Evolutionary conservation across 2,113 vertebrate genomes (phyloP).

Genomic region (Lontra canadensis): DNA sequence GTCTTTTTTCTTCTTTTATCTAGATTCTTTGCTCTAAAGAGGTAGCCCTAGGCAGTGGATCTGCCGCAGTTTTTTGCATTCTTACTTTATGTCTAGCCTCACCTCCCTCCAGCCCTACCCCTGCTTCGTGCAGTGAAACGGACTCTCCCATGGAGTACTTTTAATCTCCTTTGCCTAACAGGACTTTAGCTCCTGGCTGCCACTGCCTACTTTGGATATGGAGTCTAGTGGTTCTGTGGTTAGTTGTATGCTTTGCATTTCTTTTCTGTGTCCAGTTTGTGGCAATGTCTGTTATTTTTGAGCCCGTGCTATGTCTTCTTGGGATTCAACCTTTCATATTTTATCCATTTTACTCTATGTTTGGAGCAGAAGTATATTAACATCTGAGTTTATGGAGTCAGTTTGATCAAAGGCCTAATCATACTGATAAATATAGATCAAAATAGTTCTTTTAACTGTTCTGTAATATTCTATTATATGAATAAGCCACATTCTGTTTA

Average conservation of each 20-base stretch:
- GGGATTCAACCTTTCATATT: background rate
- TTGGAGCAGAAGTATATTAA: slow-evolving; percentile 12
- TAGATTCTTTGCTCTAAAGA: background rate
- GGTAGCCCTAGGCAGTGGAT: background rate
- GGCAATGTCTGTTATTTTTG: background rate
- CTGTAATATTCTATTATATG: background rate
- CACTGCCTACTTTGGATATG: background rate
- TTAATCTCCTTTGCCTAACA: background rate
- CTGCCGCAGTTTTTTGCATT: background rate
- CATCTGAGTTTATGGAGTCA: background rate
- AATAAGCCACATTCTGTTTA: background rate
- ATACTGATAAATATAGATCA: background rate
- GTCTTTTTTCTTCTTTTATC: background rate
- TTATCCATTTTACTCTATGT: background rate
- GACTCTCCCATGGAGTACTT: background rate
- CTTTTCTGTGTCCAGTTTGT: background rate
- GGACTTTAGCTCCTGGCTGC: background rate
- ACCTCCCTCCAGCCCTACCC: background rate
- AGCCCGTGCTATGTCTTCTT: background rate
- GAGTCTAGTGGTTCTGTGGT: background rate
- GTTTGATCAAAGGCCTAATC: background rate
- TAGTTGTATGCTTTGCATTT: slow-evolving; percentile 10
- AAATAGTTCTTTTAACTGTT: background rate
- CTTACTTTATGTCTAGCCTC: background rate
- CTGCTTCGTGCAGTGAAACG: background rate